Percentiles rank a stretch among this genome's conserved stretches.
These are phyloP conservation scores for Aquatica leii DNA, from an alignment of 2,888 invertebrate genomes.

Conservation along the genomic window DNA sequence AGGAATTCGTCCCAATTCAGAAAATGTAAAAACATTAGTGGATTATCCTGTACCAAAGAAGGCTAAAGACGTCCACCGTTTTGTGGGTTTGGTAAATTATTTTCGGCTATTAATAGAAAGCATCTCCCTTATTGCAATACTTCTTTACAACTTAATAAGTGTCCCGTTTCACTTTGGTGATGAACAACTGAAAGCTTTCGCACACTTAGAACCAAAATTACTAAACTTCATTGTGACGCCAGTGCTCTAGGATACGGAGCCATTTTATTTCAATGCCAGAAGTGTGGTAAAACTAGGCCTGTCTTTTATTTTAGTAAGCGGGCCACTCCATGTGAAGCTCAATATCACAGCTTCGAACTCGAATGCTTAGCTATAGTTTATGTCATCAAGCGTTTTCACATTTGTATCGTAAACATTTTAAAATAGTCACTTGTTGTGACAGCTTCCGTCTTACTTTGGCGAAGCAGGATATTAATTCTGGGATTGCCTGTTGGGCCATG, in stretches of 20 bases:
- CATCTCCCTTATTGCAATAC: neutral
- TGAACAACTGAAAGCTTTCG: neutral
- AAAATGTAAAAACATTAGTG: neutral
- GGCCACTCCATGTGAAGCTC: too few species aligned
- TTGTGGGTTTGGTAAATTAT: neutral
- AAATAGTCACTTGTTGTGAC: conserved; percentile 46
- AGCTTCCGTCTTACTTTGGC: conserved; percentile 41
- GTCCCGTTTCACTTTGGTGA: neutral
- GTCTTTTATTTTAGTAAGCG: too few species aligned
- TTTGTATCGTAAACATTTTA: conserved; percentile 44
- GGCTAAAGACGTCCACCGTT: neutral
- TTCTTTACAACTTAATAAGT: neutral
- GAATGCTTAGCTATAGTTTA: conserved; percentile 46
- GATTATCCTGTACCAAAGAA: neutral
- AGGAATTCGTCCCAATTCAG: neutral
- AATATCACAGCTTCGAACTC: conserved; percentile 50
- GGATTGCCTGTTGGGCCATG: conserved; percentile 23
- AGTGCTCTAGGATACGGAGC: neutral
- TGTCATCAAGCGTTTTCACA: conserved; percentile 43
- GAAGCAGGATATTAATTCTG: conserved; percentile 46
- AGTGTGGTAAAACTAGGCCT: neutral
- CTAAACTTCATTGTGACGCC: neutral
- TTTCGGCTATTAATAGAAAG: neutral
- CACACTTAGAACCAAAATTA: neutral
- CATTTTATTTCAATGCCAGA: neutral